Conservation (phyloP, 2,113 vertebrate genomes). For the Odobenus rosmarus region DNA sequence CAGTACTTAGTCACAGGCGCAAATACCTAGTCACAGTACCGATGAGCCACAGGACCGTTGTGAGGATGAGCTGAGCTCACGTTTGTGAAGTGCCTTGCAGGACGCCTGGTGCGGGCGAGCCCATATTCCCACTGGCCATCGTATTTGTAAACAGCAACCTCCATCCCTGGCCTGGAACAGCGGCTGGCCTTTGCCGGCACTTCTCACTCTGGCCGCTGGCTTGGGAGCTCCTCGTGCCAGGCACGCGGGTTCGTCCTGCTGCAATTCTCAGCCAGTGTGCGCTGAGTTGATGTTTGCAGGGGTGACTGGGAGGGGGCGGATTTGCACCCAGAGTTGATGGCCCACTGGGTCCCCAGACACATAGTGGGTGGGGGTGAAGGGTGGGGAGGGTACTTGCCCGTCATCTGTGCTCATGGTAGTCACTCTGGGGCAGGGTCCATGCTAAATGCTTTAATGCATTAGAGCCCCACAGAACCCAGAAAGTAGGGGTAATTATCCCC, state of each 20-base stretch:
- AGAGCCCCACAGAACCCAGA: neutral
- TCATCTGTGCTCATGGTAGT: neutral
- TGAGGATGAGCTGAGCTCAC: neutral
- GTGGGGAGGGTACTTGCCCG: neutral
- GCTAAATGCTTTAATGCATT: neutral
- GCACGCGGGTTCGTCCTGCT: neutral
- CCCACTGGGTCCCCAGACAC: neutral
- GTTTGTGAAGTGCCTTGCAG: neutral
- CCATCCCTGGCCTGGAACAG: neutral
- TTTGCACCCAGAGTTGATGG: neutral
- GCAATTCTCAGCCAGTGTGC: neutral
- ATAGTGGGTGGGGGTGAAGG: neutral
- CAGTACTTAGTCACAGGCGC: neutral
- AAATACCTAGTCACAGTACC: neutral
- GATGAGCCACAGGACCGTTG: neutral
- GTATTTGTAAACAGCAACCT: no score
- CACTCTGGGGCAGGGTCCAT: neutral
- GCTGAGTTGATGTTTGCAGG: neutral
- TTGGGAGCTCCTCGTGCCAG: neutral
- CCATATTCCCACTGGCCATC: neutral
- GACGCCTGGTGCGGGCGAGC: neutral
- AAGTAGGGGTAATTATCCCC: neutral
- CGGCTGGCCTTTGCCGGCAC: accelerated
- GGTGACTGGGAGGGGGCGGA: accelerated
- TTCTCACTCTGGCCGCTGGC: accelerated